Evolutionary conservation across 1,140 invertebrate genomes (phyloP).

Genomic region (Heliconius congener): DNA sequence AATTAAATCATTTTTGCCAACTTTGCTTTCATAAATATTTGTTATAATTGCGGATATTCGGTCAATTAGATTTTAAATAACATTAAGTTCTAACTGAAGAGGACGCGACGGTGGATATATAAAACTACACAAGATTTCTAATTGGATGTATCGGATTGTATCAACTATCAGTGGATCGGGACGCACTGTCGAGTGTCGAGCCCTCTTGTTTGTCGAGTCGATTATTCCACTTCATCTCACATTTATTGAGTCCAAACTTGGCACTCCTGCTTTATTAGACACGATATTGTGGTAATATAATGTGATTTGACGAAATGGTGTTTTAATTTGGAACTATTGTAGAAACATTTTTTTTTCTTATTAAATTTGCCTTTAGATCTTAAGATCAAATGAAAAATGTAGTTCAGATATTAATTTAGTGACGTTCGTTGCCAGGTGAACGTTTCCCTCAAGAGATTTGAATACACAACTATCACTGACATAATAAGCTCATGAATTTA

Average conservation of each 20-base stretch:
- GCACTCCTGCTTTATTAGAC: conserved; percentile 32
- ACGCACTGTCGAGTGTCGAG: conserved; percentile 45
- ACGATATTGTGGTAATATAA: conserved; percentile 2
- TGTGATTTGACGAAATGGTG: background rate
- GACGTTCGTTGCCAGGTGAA: too few species aligned
- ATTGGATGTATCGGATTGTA: conserved; percentile 62
- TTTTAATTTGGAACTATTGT: background rate
- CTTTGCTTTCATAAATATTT: background rate
- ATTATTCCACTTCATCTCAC: conserved; percentile 76
- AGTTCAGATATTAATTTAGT: too few species aligned
- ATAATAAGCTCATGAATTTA: background rate
- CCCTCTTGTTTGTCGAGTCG: conserved; percentile 77
- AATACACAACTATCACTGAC: background rate
- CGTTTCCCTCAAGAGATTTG: background rate
- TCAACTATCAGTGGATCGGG: conserved; percentile 53
- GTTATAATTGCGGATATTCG: background rate
- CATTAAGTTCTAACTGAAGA: background rate
- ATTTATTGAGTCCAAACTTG: conserved; percentile 71
- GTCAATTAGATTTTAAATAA: background rate
- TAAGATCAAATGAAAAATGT: too few species aligned
- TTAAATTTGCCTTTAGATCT: too few species aligned
- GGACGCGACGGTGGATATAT: background rate
- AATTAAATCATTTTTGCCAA: background rate
- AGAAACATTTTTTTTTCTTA: too few species aligned
- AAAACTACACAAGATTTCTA: conserved; percentile 39